Conservation (phyloP, 1,140 invertebrate genomes). For the Cataglyphis hispanica region DNA sequence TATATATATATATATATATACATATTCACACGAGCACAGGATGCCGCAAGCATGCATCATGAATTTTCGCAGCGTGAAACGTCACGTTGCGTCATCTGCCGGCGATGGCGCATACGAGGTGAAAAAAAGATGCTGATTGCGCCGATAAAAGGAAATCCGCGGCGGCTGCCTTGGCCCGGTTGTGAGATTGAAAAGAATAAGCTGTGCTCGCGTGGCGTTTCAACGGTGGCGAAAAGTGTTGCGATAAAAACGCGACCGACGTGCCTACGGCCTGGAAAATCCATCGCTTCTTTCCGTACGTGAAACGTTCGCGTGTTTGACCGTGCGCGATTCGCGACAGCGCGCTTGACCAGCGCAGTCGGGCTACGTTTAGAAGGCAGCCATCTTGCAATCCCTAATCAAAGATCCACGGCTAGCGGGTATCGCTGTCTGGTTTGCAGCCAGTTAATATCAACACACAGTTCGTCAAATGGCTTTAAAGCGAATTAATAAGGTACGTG, state of each 20-base stretch:
- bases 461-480: constrained; percentile 95
- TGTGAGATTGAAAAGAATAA: constrained; percentile 65
- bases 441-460: constrained; percentile 87
- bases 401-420: constrained; percentile 87
- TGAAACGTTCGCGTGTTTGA: neutral
- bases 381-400: constrained; percentile 88
- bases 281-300: neutral
- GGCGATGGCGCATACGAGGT: constrained; percentile 43
- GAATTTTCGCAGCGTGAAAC: neutral
- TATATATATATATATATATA: neutral
- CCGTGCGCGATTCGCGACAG: neutral
- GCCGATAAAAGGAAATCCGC: constrained; percentile 83
- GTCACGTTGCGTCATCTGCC: constrained; percentile 70
- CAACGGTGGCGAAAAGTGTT: neutral
- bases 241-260: constrained; percentile 7
- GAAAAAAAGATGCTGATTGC: constrained; percentile 75
- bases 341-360: constrained; percentile 82
- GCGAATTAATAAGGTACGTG: constrained; percentile 97
- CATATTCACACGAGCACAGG: too few relatives aligned
- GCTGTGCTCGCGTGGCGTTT: neutral
- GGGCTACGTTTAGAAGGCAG: constrained; percentile 86
- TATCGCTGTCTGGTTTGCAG: constrained; percentile 86
- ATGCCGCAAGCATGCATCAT: neutral
- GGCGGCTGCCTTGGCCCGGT: constrained; percentile 59
- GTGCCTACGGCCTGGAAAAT: neutral